A percentile compares a stretch with the other conserved stretches of the same genome.
These are phyloP conservation scores for Euzophera pinguis DNA, from an alignment of 2,888 invertebrate species.

Conservation along the genomic window DNA sequence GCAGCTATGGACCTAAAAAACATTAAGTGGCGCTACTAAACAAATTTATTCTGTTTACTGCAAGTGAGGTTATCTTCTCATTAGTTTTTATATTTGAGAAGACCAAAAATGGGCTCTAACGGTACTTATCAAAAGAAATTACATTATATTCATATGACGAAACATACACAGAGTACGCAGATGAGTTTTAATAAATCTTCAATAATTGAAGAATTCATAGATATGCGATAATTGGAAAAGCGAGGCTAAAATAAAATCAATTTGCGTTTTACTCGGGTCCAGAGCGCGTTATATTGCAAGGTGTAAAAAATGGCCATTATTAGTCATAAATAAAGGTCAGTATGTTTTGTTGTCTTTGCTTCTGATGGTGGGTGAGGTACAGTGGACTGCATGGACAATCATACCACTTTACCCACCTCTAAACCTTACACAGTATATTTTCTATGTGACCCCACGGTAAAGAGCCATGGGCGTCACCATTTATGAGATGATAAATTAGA, in stretches of 20 bases:
- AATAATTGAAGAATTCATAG: neutral
- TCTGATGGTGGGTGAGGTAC: slow-evolving; percentile 28
- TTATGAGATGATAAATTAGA: too few species aligned
- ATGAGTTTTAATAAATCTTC: neutral
- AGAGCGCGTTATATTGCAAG: slow-evolving; percentile 33
- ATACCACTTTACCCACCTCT: neutral
- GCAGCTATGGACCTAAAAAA: too few species aligned
- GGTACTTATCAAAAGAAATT: too few species aligned
- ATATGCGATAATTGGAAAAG: slow-evolving; percentile 19
- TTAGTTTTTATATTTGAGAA: too few species aligned
- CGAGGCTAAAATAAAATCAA: slow-evolving; percentile 29
- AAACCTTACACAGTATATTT: too few species aligned
- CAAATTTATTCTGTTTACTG: too few species aligned
- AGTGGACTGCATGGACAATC: slow-evolving; percentile 10
- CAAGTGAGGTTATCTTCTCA: too few species aligned
- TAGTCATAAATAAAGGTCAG: slow-evolving; percentile 47
- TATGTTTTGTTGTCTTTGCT: slow-evolving; percentile 35
- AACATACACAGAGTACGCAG: neutral
- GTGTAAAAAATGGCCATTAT: slow-evolving; percentile 45
- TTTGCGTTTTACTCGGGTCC: slow-evolving; percentile 39
- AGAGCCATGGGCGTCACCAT: too few species aligned
- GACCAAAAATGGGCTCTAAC: too few species aligned
- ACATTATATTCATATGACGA: too few species aligned
- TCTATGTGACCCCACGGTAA: too few species aligned
- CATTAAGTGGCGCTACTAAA: too few species aligned